These are phyloP conservation scores for Neotragus pygmaeus DNA, from an alignment of 2,113 vertebrate genomes.

Conservation along the genomic window DNA sequence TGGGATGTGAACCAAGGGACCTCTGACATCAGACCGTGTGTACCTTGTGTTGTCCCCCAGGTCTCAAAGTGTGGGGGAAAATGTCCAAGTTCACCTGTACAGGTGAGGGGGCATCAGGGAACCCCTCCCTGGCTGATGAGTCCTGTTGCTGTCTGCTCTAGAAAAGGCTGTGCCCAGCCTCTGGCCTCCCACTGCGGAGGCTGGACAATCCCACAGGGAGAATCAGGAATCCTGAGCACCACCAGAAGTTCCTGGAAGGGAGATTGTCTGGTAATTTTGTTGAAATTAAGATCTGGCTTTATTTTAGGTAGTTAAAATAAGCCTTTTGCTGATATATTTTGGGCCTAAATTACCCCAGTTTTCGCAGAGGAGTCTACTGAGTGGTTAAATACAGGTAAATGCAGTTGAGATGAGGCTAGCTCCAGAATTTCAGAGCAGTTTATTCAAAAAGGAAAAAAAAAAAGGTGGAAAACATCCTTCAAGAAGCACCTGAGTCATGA, in stretches of 20 bases:
- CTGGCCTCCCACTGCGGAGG: not conserved
- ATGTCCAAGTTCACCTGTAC: not conserved
- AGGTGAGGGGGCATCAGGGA: not conserved
- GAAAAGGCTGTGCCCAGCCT: not conserved
- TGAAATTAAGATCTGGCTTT: slow-evolving; percentile 42
- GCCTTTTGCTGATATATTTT: slow-evolving; percentile 60
- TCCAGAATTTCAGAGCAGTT: not conserved
- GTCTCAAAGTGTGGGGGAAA: not conserved
- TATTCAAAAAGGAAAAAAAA: not conserved
- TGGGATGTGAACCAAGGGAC: rapidly evolving
- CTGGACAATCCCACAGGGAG: not conserved
- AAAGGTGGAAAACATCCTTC: not conserved
- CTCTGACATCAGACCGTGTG: rapidly evolving
- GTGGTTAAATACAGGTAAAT: slow-evolving; percentile 69
- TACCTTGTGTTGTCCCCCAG: rapidly evolving
- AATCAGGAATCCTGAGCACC: not conserved
- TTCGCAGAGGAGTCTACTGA: slow-evolving; percentile 51
- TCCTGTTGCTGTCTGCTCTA: not conserved
- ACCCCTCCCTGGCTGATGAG: rapidly evolving
- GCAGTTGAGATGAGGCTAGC: not conserved
- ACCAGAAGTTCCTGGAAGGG: slow-evolving; percentile 44
- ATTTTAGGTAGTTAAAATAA: slow-evolving; percentile 52
- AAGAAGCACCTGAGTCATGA: not conserved
- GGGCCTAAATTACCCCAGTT: slow-evolving; percentile 57
- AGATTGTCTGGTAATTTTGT: slow-evolving; percentile 44